phyloP scores from a whole-genome alignment of 2,888 invertebrate genomes.

The Galerucella nymphaeae region DNA sequence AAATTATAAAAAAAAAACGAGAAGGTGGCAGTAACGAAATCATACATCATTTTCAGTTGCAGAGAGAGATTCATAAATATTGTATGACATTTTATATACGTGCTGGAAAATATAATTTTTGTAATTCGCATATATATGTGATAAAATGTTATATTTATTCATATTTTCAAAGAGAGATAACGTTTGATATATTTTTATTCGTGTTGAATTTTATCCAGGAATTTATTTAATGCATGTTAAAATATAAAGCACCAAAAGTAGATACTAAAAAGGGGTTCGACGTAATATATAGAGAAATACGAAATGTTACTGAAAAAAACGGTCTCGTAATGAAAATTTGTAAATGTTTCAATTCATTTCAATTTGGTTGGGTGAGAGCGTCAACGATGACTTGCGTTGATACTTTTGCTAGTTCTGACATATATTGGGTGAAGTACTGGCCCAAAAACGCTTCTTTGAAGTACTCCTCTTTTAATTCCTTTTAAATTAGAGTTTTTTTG shows the following conservation, averaged over 20 bases:
- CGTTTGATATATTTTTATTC: constrained; percentile 5
- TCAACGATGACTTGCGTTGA: too few relatives aligned
- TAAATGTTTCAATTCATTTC: too few relatives aligned
- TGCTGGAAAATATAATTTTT: constrained; percentile 15
- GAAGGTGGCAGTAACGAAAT: constrained; percentile 11
- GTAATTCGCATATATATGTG: constrained; percentile 2
- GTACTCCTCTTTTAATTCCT: too few relatives aligned
- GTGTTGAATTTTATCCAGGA: neutral
- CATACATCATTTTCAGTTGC: constrained; percentile 16
- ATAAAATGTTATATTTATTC: constrained; percentile 17
- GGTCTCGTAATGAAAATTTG: neutral
- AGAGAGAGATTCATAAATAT: constrained; percentile 22
- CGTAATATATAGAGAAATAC: neutral
- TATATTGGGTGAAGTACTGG: too few relatives aligned
- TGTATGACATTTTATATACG: constrained; percentile 17
- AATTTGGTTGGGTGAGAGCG: too few relatives aligned
- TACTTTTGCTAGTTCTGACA: too few relatives aligned
- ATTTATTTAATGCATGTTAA: neutral
- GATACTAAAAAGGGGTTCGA: neutral
- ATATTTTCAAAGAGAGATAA: constrained; percentile 4
- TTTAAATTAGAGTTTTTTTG: too few relatives aligned
- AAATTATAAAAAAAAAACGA: neutral
- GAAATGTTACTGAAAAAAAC: neutral
- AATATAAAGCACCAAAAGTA: neutral
- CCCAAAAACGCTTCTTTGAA: too few relatives aligned